These are phyloP conservation scores for Idaea aversata DNA, from an alignment of 2,888 invertebrate genomes.

Conservation along the genomic window DNA sequence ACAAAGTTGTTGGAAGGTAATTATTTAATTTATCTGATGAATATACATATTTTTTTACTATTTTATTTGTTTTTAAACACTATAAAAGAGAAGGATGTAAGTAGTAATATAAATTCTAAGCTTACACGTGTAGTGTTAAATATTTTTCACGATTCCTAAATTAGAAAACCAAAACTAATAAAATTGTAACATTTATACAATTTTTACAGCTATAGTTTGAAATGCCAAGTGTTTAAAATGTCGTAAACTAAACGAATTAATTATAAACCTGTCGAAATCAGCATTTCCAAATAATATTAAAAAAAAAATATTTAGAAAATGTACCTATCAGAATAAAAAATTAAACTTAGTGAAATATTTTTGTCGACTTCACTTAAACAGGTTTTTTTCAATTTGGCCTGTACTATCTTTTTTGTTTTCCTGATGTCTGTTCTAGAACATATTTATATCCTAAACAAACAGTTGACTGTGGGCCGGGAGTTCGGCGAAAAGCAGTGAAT, in stretches of 20 bases:
- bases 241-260: not conserved
- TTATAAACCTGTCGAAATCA: not conserved
- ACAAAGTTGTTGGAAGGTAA: too few relatives aligned
- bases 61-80: too few relatives aligned
- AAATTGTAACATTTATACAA: not conserved
- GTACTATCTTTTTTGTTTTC: not conserved
- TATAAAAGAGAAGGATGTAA: too few relatives aligned
- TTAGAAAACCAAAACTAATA: not conserved
- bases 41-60: too few relatives aligned
- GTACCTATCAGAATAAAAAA: not conserved
- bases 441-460: constrained; percentile 22
- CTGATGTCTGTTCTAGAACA: not conserved
- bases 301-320: not conserved
- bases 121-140: constrained; percentile 14
- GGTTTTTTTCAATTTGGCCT: not conserved
- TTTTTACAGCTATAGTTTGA: not conserved
- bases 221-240: not conserved
- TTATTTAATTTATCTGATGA: too few relatives aligned
- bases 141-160: constrained; percentile 4
- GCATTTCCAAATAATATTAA: not conserved
- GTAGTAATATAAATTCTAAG: not conserved
- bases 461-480: constrained; percentile 32
- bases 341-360: not conserved
- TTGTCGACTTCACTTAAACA: not conserved
- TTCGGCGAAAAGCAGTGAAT: constrained; percentile 44